Evolutionary conservation across 2,888 invertebrate species (phyloP).

Genomic region (Seira musarum): DNA sequence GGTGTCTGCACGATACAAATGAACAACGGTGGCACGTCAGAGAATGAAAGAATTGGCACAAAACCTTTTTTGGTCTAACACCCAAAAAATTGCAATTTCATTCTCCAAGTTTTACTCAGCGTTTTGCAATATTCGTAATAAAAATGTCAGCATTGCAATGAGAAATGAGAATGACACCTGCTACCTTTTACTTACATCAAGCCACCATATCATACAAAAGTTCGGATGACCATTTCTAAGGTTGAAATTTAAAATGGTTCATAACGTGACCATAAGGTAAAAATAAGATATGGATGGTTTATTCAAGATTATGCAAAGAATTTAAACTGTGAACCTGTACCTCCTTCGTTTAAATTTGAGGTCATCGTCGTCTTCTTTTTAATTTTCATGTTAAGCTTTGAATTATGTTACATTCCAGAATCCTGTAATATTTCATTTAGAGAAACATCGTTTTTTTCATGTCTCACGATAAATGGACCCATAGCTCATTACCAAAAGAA

Average conservation of each 20-base stretch:
- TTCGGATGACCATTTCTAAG: background rate
- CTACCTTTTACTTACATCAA: background rate
- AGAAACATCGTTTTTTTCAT: slow-evolving; percentile 19
- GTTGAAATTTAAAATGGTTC: slow-evolving; percentile 3
- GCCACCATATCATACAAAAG: too few relatives aligned
- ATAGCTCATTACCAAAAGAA: slow-evolving; percentile 3
- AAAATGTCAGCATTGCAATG: too few relatives aligned
- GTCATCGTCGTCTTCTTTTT: background rate
- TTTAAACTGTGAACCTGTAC: background rate
- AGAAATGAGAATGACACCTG: background rate
- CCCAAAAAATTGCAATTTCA: slow-evolving; percentile 55
- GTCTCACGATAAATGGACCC: too few relatives aligned
- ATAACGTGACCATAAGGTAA: background rate
- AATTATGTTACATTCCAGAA: background rate
- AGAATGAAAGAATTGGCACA: slow-evolving; percentile 40
- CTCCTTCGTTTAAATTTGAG: background rate
- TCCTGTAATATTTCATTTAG: background rate
- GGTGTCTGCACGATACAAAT: background rate
- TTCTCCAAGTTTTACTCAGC: slow-evolving; percentile 18
- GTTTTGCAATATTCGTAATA: background rate
- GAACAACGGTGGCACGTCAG: background rate
- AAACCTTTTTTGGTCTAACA: slow-evolving; percentile 51
- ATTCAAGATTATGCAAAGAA: background rate
- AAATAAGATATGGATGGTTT: background rate
- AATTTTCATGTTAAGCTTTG: background rate